Evolutionary conservation across 1,140 invertebrate genomes (phyloP).

Genomic region (Pinna nobilis): DNA sequence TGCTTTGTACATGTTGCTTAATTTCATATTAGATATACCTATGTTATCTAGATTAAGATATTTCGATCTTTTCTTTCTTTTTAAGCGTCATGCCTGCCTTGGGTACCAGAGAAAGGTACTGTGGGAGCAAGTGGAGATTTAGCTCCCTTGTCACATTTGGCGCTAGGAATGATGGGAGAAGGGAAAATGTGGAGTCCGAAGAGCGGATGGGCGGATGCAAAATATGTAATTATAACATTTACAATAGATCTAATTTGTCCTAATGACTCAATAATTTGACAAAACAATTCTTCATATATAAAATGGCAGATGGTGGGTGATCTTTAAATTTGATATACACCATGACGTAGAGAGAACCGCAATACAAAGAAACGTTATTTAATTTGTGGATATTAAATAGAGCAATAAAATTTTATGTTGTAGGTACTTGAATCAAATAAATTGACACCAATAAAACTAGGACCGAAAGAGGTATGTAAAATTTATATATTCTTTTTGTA

Average conservation of each 20-base stretch:
- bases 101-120: conserved; percentile 85
- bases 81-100: conserved; percentile 82
- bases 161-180: conserved; percentile 84
- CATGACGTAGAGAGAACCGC: too few relatives aligned
- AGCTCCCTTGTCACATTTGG: conserved; percentile 83
- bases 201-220: conserved; percentile 84
- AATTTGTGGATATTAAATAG: neutral
- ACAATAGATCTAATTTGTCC: too few relatives aligned
- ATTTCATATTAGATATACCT: too few relatives aligned
- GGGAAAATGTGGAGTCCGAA: conserved; percentile 85
- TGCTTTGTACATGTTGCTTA: too few relatives aligned
- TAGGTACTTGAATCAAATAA: conserved; percentile 79
- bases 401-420: conserved; percentile 13
- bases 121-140: conserved; percentile 86
- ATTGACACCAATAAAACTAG: conserved; percentile 79
- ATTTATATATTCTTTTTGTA: conserved; percentile 11
- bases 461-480: conserved; percentile 79
- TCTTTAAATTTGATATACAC: too few relatives aligned
- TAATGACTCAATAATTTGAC: too few relatives aligned
- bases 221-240: too few relatives aligned
- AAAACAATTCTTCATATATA: too few relatives aligned
- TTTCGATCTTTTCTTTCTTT: neutral
- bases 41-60: too few relatives aligned
- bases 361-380: too few relatives aligned
- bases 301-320: too few relatives aligned